Percentiles rank a stretch among this genome's conserved stretches.
Conservation (phyloP, 2,888 invertebrate genomes). For the Xestia rhomboidea region DNA sequence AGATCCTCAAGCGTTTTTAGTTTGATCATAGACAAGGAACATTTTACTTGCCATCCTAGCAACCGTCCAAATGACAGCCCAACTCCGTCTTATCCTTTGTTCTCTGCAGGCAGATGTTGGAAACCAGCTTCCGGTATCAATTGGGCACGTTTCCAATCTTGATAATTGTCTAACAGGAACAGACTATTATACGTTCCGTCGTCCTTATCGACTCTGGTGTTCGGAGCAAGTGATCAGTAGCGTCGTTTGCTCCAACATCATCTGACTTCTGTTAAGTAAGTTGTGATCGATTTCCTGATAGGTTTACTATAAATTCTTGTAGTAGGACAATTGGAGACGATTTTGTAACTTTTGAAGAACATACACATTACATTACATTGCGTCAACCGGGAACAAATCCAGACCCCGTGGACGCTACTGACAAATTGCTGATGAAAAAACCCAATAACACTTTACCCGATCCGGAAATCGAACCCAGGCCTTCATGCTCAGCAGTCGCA, state of each 20-base stretch:
- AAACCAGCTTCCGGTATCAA: conserved; percentile 29
- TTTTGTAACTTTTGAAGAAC: background rate
- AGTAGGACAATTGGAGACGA: too few relatives aligned
- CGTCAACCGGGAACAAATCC: background rate
- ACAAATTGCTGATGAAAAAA: background rate
- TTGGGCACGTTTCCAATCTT: conserved; percentile 54
- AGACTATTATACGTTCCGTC: conserved; percentile 15
- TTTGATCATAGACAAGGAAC: background rate
- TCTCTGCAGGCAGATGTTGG: background rate
- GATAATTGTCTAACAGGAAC: conserved; percentile 44
- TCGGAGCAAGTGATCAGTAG: background rate
- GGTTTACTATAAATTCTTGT: background rate
- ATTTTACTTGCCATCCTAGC: background rate
- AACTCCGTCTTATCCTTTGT: conserved; percentile 19
- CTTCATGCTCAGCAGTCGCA: too few relatives aligned
- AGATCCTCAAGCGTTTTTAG: background rate
- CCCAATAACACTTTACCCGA: background rate
- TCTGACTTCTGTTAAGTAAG: background rate
- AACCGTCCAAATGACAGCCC: background rate
- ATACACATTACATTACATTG: background rate
- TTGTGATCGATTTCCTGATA: background rate
- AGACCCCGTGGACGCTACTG: background rate
- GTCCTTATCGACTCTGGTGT: conserved; percentile 22
- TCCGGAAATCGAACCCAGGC: background rate
- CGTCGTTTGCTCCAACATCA: background rate